Evolutionary conservation across 64 coral and sea anemone species (phyloP).

Genomic region (Montipora capricornis): DNA sequence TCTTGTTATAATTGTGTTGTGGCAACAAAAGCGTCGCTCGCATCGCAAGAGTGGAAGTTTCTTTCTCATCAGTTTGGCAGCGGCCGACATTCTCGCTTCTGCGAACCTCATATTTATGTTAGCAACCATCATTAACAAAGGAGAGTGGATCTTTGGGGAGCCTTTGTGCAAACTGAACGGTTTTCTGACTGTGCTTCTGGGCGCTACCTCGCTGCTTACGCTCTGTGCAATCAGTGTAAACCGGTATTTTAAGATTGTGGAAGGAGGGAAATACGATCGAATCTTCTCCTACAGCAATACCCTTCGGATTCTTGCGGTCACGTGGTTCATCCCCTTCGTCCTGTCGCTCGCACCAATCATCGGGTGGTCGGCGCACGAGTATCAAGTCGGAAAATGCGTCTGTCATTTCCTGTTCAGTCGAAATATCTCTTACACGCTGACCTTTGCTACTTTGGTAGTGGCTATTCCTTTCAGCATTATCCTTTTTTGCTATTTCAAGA

Average conservation of each 20-base stretch:
- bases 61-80: slow-evolving; percentile 61
- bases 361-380: slow-evolving; percentile 68
- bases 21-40: slow-evolving; percentile 43
- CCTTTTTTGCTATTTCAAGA: slow-evolving; percentile 49
- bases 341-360: slow-evolving; percentile 60
- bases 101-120: slow-evolving; percentile 68
- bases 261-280: slow-evolving; percentile 32
- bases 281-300: slow-evolving; percentile 41
- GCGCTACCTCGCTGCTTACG: slow-evolving; percentile 32
- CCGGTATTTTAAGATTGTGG: slow-evolving; percentile 64
- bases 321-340: slow-evolving; percentile 59
- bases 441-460: slow-evolving; percentile 47
- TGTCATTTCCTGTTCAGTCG: slow-evolving; percentile 71
- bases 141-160: slow-evolving; percentile 67
- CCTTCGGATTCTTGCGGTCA: slow-evolving; percentile 1
- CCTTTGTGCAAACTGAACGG: slow-evolving; percentile 59
- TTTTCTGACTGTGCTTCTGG: slow-evolving; percentile 41
- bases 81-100: slow-evolving; percentile 46
- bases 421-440: slow-evolving; percentile 56
- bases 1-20: slow-evolving; percentile 48
- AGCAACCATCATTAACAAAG: slow-evolving; percentile 37
- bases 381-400: slow-evolving; percentile 67
- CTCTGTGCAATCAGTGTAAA: slow-evolving; percentile 68
- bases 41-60: slow-evolving; percentile 33
- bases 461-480: slow-evolving; percentile 29